These are phyloP conservation scores for Trichonephila clavipes DNA, from an alignment of 1,140 invertebrate species.

Conservation along the genomic window DNA sequence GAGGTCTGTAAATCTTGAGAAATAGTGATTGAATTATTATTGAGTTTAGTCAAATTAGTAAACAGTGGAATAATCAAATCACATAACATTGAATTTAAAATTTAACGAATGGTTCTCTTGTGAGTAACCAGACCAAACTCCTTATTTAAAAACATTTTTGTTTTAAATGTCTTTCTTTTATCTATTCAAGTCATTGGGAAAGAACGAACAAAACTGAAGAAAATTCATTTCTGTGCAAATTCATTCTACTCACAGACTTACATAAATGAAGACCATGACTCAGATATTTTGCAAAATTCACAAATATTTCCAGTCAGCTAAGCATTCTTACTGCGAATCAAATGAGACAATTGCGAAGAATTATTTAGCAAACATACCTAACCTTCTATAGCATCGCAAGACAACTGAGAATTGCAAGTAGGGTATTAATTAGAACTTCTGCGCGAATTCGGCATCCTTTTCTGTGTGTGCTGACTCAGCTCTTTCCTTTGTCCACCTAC, in stretches of 20 bases:
- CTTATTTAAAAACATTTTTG: no score
- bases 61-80: no score
- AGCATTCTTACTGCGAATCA: background rate
- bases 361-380: background rate
- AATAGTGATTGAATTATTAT: no score
- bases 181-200: no score
- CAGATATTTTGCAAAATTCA: background rate
- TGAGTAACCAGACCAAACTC: no score
- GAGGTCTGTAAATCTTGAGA: no score
- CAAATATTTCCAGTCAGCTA: background rate
- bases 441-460: background rate
- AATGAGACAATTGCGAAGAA: background rate
- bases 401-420: background rate
- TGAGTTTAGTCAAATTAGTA: no score
- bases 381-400: background rate
- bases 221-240: no score
- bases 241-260: background rate
- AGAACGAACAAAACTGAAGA: no score
- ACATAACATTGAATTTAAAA: no score
- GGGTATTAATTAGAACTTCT: constrained; percentile 8
- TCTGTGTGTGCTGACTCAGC: background rate
- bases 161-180: no score
- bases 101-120: no score
- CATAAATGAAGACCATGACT: background rate
- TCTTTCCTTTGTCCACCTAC: background rate